phyloP scores from a whole-genome alignment of 1,140 invertebrate species.

The Kradibia gibbosae region DNA sequence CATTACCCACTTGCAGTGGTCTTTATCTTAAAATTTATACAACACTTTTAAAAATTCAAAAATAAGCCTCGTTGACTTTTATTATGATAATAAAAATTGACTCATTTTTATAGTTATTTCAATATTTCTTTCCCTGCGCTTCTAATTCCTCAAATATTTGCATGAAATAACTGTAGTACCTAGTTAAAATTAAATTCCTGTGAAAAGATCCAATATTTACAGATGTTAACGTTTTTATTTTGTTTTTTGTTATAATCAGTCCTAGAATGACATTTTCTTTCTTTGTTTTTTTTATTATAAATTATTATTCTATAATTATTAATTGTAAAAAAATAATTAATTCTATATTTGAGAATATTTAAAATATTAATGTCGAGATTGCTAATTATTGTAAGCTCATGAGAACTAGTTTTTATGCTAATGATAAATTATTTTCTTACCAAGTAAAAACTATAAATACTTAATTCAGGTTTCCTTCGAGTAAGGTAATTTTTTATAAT shows the following conservation, averaged over 20 bases:
- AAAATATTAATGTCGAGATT: background rate
- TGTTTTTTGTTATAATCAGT: background rate
- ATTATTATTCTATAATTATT: background rate
- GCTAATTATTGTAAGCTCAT: background rate
- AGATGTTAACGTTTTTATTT: background rate
- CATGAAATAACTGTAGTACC: background rate
- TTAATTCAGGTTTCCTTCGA: background rate
- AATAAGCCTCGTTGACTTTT: background rate
- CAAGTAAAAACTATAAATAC: background rate
- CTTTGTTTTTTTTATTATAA: background rate
- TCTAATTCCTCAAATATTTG: background rate
- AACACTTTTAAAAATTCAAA: constrained; percentile 12
- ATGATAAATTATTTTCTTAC: background rate
- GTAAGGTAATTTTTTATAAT: background rate
- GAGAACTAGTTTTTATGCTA: background rate
- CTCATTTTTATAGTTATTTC: background rate
- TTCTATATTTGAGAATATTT: background rate
- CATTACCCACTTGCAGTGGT: constrained; percentile 32
- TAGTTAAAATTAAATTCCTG: background rate
- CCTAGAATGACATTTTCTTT: background rate
- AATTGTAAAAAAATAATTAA: too few species aligned
- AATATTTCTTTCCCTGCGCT: background rate
- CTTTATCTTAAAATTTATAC: background rate
- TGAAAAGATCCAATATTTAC: background rate
- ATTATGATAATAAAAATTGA: background rate